Conservation (phyloP, 2,888 invertebrate species). For the Acanthococcus lagerstroemiae region DNA sequence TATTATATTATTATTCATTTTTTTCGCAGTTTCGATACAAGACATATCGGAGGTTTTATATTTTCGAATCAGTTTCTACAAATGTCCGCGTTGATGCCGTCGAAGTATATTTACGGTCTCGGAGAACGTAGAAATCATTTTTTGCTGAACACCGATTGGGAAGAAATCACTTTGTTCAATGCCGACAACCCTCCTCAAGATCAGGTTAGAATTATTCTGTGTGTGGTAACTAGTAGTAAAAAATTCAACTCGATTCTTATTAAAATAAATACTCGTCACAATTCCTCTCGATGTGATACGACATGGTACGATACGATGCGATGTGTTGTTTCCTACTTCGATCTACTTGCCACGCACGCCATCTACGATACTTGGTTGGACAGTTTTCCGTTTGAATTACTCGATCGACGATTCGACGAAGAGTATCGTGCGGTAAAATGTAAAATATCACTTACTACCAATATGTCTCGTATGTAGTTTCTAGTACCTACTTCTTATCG, state of each 20-base stretch:
- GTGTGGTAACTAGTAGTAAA: background rate
- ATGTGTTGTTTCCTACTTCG: too few relatives aligned
- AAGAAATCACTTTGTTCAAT: conserved; percentile 58
- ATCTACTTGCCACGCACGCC: too few relatives aligned
- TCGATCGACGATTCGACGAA: too few relatives aligned
- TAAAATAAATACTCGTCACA: too few relatives aligned
- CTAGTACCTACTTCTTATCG: too few relatives aligned
- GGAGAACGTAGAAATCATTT: conserved; percentile 59
- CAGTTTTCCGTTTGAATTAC: too few relatives aligned
- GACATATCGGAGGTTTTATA: conserved; percentile 56
- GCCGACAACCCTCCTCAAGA: conserved; percentile 55
- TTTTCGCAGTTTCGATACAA: conserved; percentile 54
- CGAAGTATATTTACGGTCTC: conserved; percentile 59
- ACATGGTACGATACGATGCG: too few relatives aligned
- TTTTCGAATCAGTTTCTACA: conserved; percentile 68
- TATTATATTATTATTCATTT: background rate
- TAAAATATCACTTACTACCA: too few relatives aligned
- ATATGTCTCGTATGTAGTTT: too few relatives aligned
- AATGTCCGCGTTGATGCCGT: conserved; percentile 52
- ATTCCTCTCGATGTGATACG: too few relatives aligned
- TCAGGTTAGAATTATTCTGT: conserved; percentile 46
- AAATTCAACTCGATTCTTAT: background rate
- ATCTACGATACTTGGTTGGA: too few relatives aligned
- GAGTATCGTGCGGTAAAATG: too few relatives aligned
- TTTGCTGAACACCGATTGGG: conserved; percentile 56